Base-by-base conservation (phyloP, 1,140 invertebrate genomes). In the Heliconius congener region DNA sequence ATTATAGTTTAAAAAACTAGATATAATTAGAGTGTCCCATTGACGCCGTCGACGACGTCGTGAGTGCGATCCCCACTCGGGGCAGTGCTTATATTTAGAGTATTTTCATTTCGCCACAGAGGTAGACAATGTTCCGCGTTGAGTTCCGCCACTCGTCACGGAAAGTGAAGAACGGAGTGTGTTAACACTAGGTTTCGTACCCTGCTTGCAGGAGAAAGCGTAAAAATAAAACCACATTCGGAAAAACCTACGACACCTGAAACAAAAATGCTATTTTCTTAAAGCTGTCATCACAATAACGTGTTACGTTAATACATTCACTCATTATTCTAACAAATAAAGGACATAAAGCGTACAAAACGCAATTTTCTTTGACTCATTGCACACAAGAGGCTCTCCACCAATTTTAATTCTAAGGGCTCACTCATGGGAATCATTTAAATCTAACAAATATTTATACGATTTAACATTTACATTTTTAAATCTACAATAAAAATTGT, bases 291-390 rank as follows among this genome's bases (percentile, higher is more conserved):
- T 30, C 27, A 30, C 3, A 66, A 66, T 30, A 57, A 30, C 13
- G 8, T 30, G 13, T 16, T 11, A 27, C 11, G 60, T 66, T 60
- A 30, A 16, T 46, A 46, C 42, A 46, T 46, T 66, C 60, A 66
- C 60, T 66, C 60, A 66, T 66, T 30, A 66, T 66, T 66, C 60
- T 30, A 30, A 66, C 9, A 66, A 66, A 66, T 30, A 66, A 27
- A 27, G 11, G 23, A 66, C 16, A 30, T 66, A 30, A 60, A 66
- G 60, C 60, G 60, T 30, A 13, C 11, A 66, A 57, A 66, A 66
- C 23, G 23, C 60, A 66, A 66, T 66, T 66, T 66, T 27, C 27
- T 66, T 11, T 66, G 23, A 30, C 3, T 66, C 60, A 66, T 66
- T 66, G 27, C 60, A 30, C 60, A 66, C 23, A 30, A 30, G 60